phyloP scores from a whole-genome alignment of 2,113 vertebrate genomes.

The Pluvianellus socialis region DNA sequence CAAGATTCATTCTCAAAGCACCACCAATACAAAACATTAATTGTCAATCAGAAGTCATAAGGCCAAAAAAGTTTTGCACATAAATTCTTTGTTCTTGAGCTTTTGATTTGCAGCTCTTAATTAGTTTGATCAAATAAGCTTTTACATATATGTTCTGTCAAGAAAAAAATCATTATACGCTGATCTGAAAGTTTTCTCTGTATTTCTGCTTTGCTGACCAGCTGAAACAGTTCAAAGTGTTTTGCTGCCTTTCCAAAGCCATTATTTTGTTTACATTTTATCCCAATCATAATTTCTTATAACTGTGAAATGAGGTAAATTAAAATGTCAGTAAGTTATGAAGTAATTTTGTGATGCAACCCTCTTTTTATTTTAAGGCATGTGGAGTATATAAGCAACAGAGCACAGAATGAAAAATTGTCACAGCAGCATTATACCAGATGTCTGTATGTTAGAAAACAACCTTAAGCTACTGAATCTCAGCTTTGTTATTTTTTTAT shows the following conservation, averaged over 20 bases:
- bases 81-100: background rate
- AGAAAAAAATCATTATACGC: background rate
- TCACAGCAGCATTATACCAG: background rate
- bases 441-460: background rate
- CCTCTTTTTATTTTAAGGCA: background rate
- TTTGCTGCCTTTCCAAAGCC: background rate
- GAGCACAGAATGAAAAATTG: background rate
- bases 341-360: background rate
- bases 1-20: background rate
- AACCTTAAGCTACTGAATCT: background rate
- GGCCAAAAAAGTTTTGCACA: background rate
- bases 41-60: background rate
- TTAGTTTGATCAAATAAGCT: background rate
- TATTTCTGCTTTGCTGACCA: background rate
- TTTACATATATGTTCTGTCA: fast-evolving
- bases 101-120: background rate
- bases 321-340: background rate
- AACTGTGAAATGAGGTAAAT: background rate
- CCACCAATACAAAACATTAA: background rate
- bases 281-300: background rate
- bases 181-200: background rate
- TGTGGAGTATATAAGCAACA: background rate
- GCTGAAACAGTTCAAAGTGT: background rate
- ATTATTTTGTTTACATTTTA: background rate
- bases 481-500: background rate